Conservation (phyloP, 2,888 invertebrate species). For the Tiliacea aurago region DNA sequence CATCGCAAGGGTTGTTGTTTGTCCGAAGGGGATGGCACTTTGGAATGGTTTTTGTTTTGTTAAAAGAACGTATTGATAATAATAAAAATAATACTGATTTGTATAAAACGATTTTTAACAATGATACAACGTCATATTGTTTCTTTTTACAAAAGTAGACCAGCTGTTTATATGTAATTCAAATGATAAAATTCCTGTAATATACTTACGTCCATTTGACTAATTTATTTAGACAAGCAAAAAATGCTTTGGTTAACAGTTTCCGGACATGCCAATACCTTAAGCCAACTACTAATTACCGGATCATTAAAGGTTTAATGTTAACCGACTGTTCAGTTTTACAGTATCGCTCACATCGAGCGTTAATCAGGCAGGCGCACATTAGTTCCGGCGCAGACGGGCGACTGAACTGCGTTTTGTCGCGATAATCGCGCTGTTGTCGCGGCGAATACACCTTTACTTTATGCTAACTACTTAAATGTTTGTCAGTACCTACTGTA, state of each 20-base stretch:
- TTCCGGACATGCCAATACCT: slow-evolving; percentile 1
- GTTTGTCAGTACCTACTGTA: background rate
- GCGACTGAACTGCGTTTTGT: slow-evolving; percentile 49
- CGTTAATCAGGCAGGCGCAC: slow-evolving; percentile 44
- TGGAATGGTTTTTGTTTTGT: background rate
- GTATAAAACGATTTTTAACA: slow-evolving; percentile 14
- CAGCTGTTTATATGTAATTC: background rate
- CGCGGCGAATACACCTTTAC: slow-evolving; percentile 10
- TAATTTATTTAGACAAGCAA: background rate
- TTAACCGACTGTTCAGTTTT: slow-evolving; percentile 7
- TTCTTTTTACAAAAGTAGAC: background rate
- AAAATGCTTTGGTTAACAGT: background rate
- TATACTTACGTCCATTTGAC: background rate
- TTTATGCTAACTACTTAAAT: slow-evolving; percentile 26
- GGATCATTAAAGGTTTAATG: slow-evolving; percentile 20
- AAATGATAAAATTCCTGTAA: background rate
- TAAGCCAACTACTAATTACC: slow-evolving; percentile 24
- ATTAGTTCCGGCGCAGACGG: slow-evolving; percentile 21
- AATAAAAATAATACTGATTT: slow-evolving; percentile 28
- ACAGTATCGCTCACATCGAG: slow-evolving; percentile 24
- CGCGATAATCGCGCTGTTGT: slow-evolving; percentile 20
- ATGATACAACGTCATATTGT: background rate
- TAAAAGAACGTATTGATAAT: slow-evolving; percentile 15
- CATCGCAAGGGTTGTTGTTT: slow-evolving; percentile 33
- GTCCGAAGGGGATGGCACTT: slow-evolving; percentile 22